Conservation (phyloP, 2,113 vertebrate species). For the Tachuris rubrigastra region DNA sequence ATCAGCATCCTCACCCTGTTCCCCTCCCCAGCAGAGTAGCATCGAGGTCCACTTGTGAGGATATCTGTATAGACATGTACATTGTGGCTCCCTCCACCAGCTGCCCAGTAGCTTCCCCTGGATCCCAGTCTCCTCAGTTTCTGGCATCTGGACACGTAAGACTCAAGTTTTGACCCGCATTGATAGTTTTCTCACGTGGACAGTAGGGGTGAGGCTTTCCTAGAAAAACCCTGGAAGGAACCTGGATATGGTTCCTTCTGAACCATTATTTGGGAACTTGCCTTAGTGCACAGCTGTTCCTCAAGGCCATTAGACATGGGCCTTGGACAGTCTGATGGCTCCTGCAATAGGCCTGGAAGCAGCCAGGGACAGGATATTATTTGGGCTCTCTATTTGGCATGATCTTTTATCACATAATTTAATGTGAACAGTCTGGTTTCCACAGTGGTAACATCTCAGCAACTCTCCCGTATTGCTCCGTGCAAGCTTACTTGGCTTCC, state of each 20-base stretch:
- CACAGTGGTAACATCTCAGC: neutral
- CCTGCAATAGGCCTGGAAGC: neutral
- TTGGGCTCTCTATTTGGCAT: neutral
- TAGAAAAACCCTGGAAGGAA: neutral
- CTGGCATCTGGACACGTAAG: neutral
- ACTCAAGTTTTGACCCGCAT: fast-evolving
- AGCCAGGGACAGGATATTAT: neutral
- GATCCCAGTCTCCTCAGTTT: neutral
- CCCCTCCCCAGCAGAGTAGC: neutral
- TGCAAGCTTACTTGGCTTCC: neutral
- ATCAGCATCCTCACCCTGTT: neutral
- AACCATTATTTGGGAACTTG: neutral
- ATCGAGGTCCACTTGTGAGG: neutral
- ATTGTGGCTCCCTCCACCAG: neutral
- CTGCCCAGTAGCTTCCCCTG: neutral
- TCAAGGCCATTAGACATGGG: neutral
- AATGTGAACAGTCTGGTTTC: neutral
- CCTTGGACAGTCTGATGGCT: neutral
- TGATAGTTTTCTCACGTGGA: neutral
- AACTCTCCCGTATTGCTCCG: neutral
- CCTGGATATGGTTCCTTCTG: neutral
- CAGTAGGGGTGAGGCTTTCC: neutral
- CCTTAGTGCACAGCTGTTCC: neutral
- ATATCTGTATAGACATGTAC: neutral
- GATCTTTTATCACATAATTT: neutral